These are phyloP conservation scores for Sitta carolinensis DNA, from an alignment of 2,797 vertebrate genomes.

Conservation along the genomic window DNA sequence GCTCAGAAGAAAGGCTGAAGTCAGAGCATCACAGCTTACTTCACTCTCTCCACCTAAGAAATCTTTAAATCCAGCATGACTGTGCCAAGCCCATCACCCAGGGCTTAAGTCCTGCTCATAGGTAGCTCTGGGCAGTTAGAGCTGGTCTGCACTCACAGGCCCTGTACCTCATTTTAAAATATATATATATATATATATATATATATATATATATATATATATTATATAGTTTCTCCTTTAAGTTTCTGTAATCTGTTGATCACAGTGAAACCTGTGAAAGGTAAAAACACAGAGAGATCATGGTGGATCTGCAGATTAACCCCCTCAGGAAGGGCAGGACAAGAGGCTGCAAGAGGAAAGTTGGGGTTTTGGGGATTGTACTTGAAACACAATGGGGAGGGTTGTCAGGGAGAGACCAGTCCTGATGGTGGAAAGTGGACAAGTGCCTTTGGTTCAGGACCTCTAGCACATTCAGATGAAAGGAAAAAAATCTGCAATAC, in stretches of 20 bases:
- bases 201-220: too few relatives aligned
- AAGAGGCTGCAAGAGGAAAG: not conserved
- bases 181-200: too few relatives aligned
- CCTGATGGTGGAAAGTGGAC: not conserved
- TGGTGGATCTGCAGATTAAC: accelerated
- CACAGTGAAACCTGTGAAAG: not conserved
- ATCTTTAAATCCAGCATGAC: not conserved
- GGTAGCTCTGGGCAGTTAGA: not conserved
- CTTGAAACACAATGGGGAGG: not conserved
- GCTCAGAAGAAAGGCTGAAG: not conserved
- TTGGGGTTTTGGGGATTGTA: not conserved
- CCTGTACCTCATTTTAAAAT: not conserved
- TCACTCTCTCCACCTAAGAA: not conserved
- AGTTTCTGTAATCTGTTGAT: not conserved
- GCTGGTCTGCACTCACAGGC: not conserved
- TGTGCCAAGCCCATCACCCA: not conserved
- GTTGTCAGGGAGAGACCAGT: not conserved
- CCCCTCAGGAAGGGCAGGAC: not conserved
- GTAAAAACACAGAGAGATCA: not conserved
- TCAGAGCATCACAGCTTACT: not conserved
- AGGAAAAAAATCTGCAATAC: not conserved
- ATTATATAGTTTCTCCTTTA: not conserved
- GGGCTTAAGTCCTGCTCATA: not conserved
- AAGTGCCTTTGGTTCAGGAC: not conserved
- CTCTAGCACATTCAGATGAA: not conserved